Percentiles rank a stretch among this genome's conserved stretches.
These are phyloP conservation scores for Philereme transversata DNA, from an alignment of 2,888 invertebrate genomes.

Conservation along the genomic window DNA sequence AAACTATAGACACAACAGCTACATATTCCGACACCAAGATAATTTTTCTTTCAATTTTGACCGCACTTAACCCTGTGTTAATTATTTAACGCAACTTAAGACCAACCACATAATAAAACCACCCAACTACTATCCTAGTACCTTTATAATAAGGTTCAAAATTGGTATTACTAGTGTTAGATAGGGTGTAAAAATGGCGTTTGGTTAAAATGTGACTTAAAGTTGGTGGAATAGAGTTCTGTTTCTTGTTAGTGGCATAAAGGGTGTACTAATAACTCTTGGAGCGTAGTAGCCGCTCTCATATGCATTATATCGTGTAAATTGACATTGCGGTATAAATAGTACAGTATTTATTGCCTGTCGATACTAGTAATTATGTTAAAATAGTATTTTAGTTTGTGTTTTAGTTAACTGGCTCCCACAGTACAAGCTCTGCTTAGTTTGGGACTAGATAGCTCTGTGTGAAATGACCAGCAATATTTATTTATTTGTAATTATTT, in stretches of 20 bases:
- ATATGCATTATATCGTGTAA: conserved; percentile 18
- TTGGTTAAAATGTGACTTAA: not conserved
- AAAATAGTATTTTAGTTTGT: conserved; percentile 7
- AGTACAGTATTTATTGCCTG: conserved; percentile 6
- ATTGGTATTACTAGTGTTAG: not conserved
- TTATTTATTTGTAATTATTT: no score
- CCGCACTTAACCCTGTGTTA: conserved; percentile 45
- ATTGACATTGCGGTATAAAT: conserved; percentile 18
- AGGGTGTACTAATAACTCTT: conserved; percentile 14
- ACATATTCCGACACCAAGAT: not conserved
- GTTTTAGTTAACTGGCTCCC: not conserved
- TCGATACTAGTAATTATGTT: conserved; percentile 18
- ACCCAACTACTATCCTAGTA: not conserved
- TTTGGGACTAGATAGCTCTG: no score
- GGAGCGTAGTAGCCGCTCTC: conserved; percentile 15
- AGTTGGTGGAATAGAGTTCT: not conserved
- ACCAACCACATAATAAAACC: conserved; percentile 16
- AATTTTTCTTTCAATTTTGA: conserved; percentile 25
- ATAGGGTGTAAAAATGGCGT: not conserved
- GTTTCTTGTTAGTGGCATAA: not conserved
- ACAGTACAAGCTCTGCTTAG: no score
- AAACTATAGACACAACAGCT: not conserved
- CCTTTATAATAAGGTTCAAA: not conserved
- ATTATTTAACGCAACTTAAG: conserved; percentile 42
- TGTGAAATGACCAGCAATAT: no score